A percentile compares a stretch with the other conserved stretches of the same genome.
These are phyloP conservation scores for Sebastes ruberrimus DNA, from an alignment of 2,797 vertebrate species.

Conservation along the genomic window DNA sequence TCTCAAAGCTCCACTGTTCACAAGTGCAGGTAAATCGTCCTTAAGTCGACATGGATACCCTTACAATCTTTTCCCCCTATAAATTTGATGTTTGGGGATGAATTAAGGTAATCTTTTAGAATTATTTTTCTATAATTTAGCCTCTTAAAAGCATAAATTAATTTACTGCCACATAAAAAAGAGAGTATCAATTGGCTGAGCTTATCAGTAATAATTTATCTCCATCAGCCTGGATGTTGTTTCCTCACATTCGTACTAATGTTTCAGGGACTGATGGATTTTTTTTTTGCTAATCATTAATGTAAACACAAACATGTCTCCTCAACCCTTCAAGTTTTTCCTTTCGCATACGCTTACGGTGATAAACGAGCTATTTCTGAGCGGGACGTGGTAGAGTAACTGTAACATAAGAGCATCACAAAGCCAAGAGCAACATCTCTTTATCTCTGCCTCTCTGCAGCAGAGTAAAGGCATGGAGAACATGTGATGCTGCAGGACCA, in stretches of 20 bases:
- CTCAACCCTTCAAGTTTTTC: background rate
- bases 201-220: background rate
- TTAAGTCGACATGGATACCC: background rate
- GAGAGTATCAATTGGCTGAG: background rate
- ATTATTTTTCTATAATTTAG: background rate
- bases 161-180: background rate
- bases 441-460: conserved; percentile 47
- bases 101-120: background rate
- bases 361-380: conserved; percentile 37
- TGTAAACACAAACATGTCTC: conserved; percentile 5
- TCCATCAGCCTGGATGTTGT: background rate
- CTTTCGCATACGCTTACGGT: conserved; percentile 8
- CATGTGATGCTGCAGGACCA: conserved; percentile 76
- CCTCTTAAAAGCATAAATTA: background rate
- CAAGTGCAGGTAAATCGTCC: background rate
- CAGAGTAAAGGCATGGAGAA: conserved; percentile 57
- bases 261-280: background rate
- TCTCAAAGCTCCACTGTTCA: background rate
- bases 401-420: conserved; percentile 22
- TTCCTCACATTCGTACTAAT: background rate
- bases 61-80: background rate
- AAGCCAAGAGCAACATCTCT: conserved; percentile 33
- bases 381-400: conserved; percentile 27
- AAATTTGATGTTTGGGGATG: background rate
- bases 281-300: background rate